Percentiles rank a stretch among this genome's conserved stretches.
Conservation (phyloP, 2,797 vertebrate genomes). For the Diplodus sargus region DNA sequence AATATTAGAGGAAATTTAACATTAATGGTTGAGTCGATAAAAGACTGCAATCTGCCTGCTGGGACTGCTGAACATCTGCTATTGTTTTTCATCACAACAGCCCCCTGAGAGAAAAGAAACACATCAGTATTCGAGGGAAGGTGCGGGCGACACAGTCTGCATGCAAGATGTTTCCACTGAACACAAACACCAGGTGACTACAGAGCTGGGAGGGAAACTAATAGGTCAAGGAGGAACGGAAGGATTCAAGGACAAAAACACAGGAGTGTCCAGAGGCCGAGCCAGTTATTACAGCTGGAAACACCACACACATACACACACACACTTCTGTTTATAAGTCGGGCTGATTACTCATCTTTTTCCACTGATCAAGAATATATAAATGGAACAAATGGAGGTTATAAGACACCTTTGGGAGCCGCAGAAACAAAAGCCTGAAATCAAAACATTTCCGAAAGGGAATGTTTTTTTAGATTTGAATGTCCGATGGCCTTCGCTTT, state of each 20-base stretch:
- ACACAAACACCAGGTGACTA: conserved; percentile 53
- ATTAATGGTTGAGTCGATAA: conserved; percentile 33
- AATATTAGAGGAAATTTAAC: conserved; percentile 26
- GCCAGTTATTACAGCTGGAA: neutral
- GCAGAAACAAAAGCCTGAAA: conserved; percentile 32
- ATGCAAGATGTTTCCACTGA: conserved; percentile 47
- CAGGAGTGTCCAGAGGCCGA: conserved; percentile 5
- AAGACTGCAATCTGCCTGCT: conserved; percentile 25
- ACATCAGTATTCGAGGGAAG: conserved; percentile 58
- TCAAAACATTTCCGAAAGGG: conserved; percentile 15
- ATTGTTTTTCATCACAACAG: conserved; percentile 56
- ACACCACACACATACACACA: too few species aligned
- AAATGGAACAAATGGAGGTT: neutral
- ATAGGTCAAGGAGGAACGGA: conserved; percentile 27
- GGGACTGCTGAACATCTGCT: conserved; percentile 62
- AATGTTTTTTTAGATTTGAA: neutral
- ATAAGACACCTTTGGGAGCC: conserved; percentile 1
- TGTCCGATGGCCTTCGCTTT: neutral
- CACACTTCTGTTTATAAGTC: neutral
- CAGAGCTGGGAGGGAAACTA: conserved; percentile 7
- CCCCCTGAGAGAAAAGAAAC: conserved; percentile 26
- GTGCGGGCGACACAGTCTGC: conserved; percentile 44
- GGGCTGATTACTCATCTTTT: neutral
- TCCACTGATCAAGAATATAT: neutral
- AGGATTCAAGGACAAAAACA: conserved; percentile 7